Conservation (phyloP, 2,888 invertebrate species). For the Electrophaes corylata region DNA sequence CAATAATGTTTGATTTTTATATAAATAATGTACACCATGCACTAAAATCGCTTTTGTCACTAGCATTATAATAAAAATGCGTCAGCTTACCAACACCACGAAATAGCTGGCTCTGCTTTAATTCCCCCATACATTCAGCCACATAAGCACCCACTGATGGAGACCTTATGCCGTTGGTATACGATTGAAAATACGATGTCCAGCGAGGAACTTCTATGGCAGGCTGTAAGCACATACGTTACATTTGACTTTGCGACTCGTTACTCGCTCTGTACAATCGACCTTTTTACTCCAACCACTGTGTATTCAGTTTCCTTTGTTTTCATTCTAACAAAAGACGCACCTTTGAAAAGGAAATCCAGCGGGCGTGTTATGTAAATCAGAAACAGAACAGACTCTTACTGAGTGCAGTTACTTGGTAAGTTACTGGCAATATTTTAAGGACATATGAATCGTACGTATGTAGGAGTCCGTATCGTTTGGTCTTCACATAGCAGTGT, state of each 20-base stretch:
- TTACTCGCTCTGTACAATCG: constrained; percentile 52
- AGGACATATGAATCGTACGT: background rate
- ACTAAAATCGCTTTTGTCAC: constrained; percentile 24
- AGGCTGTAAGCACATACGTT: constrained; percentile 31
- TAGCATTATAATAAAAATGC: constrained; percentile 31
- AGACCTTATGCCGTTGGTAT: constrained; percentile 4
- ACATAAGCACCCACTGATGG: background rate
- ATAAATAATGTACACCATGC: constrained; percentile 6
- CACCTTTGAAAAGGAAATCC: constrained; percentile 71
- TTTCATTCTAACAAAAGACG: constrained; percentile 69
- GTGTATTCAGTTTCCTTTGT: constrained; percentile 63
- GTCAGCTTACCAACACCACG: constrained; percentile 27
- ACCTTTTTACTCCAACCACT: constrained; percentile 53
- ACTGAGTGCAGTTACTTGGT: constrained; percentile 34
- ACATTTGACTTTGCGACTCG: constrained; percentile 51
- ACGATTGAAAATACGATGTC: constrained; percentile 16
- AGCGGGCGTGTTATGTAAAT: constrained; percentile 71
- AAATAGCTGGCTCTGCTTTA: constrained; percentile 31
- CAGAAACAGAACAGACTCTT: constrained; percentile 59
- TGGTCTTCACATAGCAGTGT: no score
- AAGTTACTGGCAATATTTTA: constrained; percentile 31
- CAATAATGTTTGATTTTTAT: background rate
- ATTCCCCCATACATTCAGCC: constrained; percentile 24
- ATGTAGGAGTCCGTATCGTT: no score
- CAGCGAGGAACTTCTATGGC: constrained; percentile 15